phyloP scores from a whole-genome alignment of 1,140 invertebrate species.

The Diorhabda carinulata region DNA sequence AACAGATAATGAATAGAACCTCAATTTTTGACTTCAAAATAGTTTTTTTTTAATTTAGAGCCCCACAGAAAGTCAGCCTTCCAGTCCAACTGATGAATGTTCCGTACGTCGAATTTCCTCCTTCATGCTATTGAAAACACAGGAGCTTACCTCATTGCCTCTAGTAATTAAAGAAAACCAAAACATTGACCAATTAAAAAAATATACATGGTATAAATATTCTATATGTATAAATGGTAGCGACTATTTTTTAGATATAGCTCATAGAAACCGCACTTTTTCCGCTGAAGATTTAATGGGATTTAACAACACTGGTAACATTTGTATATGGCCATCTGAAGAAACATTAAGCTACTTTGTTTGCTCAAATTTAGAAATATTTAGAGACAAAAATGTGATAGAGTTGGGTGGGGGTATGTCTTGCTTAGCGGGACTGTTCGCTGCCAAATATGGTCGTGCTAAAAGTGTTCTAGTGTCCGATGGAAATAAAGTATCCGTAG shows the following conservation, averaged over 20 bases:
- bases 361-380: slow-evolving; percentile 62
- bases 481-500: slow-evolving; percentile 72
- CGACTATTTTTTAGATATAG: slow-evolving; percentile 54
- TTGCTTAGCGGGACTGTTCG: slow-evolving; percentile 72
- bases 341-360: slow-evolving; percentile 76
- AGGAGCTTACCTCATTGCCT: slow-evolving; percentile 30
- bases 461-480: slow-evolving; percentile 66
- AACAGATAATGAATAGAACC: too few species aligned
- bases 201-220: slow-evolving; percentile 55
- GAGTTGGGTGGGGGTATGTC: slow-evolving; percentile 86
- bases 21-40: too few species aligned
- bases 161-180: slow-evolving; percentile 21
- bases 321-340: slow-evolving; percentile 87
- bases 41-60: slow-evolving; percentile 30
- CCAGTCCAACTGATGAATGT: slow-evolving; percentile 50
- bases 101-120: slow-evolving; percentile 57
- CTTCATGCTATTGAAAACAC: slow-evolving; percentile 53
- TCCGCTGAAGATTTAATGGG: slow-evolving; percentile 71
- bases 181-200: slow-evolving; percentile 33
- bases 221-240: slow-evolving; percentile 47
- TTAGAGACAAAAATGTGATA: slow-evolving; percentile 64
- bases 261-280: slow-evolving; percentile 58
- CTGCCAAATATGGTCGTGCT: slow-evolving; percentile 64
- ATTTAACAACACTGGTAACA: slow-evolving; percentile 89
- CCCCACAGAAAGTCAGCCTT: slow-evolving; percentile 43